Percentiles rank a stretch among this genome's conserved stretches.
These are phyloP conservation scores for Aporrectodea caliginosa DNA, from an alignment of 1,140 invertebrate genomes.

Conservation along the genomic window DNA sequence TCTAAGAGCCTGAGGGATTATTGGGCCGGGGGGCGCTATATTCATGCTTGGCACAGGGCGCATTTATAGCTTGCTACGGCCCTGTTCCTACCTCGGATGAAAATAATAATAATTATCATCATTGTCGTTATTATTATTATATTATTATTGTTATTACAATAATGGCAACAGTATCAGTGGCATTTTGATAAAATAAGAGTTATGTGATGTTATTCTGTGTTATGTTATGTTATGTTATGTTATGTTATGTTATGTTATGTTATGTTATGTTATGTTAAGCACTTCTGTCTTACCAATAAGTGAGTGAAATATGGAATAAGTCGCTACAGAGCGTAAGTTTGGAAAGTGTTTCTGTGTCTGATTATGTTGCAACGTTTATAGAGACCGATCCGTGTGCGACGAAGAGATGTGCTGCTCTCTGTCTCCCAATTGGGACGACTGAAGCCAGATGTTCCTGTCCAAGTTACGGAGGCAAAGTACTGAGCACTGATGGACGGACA, in stretches of 20 bases:
- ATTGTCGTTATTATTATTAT: no score
- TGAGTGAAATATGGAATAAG: not conserved
- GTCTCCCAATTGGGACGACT: not conserved
- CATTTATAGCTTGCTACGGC: no score
- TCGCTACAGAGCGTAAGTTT: not conserved
- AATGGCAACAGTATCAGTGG: no score
- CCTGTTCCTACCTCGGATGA: no score
- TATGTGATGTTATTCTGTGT: no score
- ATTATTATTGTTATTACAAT: no score
- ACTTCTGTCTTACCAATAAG: not conserved
- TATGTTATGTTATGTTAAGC: not conserved
- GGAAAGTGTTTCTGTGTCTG: not conserved
- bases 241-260: no score
- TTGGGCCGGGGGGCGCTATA: no score
- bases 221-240: not conserved
- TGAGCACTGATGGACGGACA: slow-evolving; percentile 38
- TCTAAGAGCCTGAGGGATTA: no score
- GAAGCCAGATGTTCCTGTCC: slow-evolving; percentile 39
- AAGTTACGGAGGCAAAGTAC: slow-evolving; percentile 41
- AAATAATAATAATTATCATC: no score
- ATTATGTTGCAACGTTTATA: not conserved
- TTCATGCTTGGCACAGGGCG: no score
- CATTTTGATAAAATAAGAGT: no score
- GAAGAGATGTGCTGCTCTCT: not conserved
- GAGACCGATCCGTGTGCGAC: not conserved